Evolutionary conservation across 2,113 vertebrate genomes (phyloP).

Genomic region (Gadus macrocephalus): DNA sequence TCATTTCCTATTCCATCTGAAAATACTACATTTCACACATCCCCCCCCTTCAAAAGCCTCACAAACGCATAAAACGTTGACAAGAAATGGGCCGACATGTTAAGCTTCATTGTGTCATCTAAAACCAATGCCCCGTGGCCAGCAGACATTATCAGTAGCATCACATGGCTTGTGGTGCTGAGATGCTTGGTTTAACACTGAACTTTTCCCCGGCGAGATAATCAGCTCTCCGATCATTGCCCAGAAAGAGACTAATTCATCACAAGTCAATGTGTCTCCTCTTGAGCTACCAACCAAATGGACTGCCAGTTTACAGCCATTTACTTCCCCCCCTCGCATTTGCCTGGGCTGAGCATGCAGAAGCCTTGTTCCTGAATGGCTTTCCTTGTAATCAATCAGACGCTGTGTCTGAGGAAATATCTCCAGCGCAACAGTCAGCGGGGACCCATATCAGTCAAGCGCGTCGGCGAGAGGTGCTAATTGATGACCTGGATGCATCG

Average conservation of each 20-base stretch:
- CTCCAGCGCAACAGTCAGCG: slow-evolving; percentile 35
- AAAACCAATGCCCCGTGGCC: slow-evolving; percentile 28
- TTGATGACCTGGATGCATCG: slow-evolving; percentile 51
- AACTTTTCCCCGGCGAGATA: slow-evolving; percentile 43
- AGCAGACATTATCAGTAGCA: slow-evolving; percentile 42
- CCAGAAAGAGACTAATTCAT: slow-evolving; percentile 49
- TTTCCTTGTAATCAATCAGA: slow-evolving; percentile 62
- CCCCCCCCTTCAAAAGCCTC: too few relatives aligned
- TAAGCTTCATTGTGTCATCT: slow-evolving; percentile 19
- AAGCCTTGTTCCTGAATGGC: slow-evolving; percentile 57
- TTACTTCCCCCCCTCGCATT: slow-evolving; percentile 41
- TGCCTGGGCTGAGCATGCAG: slow-evolving; percentile 30
- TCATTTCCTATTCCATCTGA: too few relatives aligned
- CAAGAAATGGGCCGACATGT: too few relatives aligned
- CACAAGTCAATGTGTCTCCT: slow-evolving; percentile 34
- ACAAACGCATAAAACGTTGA: too few relatives aligned
- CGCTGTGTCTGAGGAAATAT: slow-evolving; percentile 45
- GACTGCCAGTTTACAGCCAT: slow-evolving; percentile 56
- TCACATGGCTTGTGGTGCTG: slow-evolving; percentile 31
- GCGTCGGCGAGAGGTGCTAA: slow-evolving; percentile 30
- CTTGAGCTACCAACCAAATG: slow-evolving; percentile 26
- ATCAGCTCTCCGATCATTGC: slow-evolving; percentile 33
- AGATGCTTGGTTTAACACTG: slow-evolving; percentile 44
- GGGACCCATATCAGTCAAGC: slow-evolving; percentile 48
- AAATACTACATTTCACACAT: too few relatives aligned